These are phyloP conservation scores for Haplochromis vanheusdeni DNA, from an alignment of 2,113 vertebrate species.

Conservation along the genomic window DNA sequence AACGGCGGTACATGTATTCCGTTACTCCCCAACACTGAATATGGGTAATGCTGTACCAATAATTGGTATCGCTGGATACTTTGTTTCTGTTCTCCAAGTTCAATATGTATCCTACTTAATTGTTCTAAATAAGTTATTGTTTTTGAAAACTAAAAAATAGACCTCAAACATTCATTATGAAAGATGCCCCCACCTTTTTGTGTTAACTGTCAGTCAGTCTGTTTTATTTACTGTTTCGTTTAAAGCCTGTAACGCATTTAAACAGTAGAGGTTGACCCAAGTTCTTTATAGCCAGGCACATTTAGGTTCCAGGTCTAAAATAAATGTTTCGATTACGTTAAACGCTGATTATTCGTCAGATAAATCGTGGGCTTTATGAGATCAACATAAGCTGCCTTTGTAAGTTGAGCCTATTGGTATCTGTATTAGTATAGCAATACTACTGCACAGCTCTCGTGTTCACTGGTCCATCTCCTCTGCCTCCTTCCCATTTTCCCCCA, in stretches of 20 bases:
- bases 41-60: background rate
- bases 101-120: background rate
- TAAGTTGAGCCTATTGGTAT: background rate
- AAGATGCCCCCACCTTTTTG: background rate
- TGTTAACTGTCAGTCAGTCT: background rate
- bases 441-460: background rate
- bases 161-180: background rate
- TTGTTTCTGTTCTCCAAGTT: background rate
- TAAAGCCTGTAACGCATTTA: background rate
- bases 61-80: background rate
- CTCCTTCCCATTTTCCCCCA: background rate
- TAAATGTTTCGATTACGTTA: background rate
- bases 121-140: background rate
- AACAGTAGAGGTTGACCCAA: background rate
- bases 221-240: background rate
- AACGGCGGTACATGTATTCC: background rate
- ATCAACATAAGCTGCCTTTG: background rate
- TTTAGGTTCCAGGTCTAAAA: background rate
- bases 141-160: background rate
- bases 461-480: background rate
- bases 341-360: background rate
- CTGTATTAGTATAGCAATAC: background rate
- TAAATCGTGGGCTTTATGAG: background rate
- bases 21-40: background rate
- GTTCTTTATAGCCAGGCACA: background rate